Base-by-base conservation (phyloP, 1,140 invertebrate genomes). In the Aphelinus atriplicis region DNA sequence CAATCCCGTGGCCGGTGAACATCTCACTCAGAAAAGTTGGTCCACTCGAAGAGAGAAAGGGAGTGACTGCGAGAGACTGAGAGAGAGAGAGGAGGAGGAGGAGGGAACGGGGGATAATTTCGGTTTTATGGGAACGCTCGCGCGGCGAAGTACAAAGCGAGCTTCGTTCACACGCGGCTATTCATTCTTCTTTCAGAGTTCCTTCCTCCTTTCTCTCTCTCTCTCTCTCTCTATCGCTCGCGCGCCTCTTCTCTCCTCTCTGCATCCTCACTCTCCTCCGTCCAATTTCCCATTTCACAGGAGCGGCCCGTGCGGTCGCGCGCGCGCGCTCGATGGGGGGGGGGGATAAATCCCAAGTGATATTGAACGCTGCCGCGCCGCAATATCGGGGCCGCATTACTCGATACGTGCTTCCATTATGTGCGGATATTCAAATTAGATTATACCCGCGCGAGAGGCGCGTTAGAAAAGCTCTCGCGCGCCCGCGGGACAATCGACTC, bases 371-470 rank as follows among this genome's bases (percentile, higher is more conserved):
- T 82, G 26, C 26, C 26, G 26, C 26, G 26, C 26, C 26, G 26
- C 26, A 26, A 26, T 85, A 86, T 87, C 76, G 84, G 78, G 63
- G 63, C 26, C 51, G 84, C 84, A 87, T 86, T 83, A 87, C 86
- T 86, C 81, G 82, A 87, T 87, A 87, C 87, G 86, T 87, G 85
- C 86, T 87, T 26, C 7, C 67, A 2, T 4, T 61, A 61, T 4
- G 6, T 46, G 4, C 72, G 80, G 75, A 78, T 81, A 87, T 87
- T 87, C 84, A 86, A 87, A 87, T 88, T 87, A 84, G 85, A 87
- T 87, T 88, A 87, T 81, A 7, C 47, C 51, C 51, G 51, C 51
- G 4, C 4, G 51, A 53, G 51, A 4, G 51, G 26, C 1, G 58
- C 58, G 58, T 43, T 72, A 72, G 72, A 76, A 73, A 78, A 78